Conservation (phyloP, 1,140 invertebrate genomes). For the Drosophila yakuba region DNA sequence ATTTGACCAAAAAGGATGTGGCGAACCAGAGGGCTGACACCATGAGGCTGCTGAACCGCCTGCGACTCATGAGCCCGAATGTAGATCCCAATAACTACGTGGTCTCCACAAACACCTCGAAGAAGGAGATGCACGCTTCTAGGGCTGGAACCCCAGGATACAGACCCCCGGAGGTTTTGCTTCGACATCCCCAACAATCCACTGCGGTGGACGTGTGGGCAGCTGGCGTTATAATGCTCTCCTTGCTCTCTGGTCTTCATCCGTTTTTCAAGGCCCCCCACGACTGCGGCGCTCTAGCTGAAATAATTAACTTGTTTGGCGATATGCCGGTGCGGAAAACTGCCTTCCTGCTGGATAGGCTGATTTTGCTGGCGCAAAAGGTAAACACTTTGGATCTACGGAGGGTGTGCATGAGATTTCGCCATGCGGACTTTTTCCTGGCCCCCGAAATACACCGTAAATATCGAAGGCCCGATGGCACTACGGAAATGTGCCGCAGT, state of each 20-base stretch:
- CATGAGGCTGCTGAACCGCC: conserved; percentile 49
- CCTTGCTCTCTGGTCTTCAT: conserved; percentile 91
- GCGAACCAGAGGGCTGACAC: conserved; percentile 59
- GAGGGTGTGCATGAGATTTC: conserved; percentile 85
- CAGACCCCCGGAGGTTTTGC: conserved; percentile 94
- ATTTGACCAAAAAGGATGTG: conserved; percentile 48
- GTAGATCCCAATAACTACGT: conserved; percentile 77
- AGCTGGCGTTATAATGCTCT: conserved; percentile 93
- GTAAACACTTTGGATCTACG: conserved; percentile 86
- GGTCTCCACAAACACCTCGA: conserved; percentile 40
- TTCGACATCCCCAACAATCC: conserved; percentile 91
- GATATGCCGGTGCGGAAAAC: conserved; percentile 89
- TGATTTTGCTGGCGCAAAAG: conserved; percentile 86
- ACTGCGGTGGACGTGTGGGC: conserved; percentile 96
- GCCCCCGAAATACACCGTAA: conserved; percentile 57
- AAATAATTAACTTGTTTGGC: conserved; percentile 93
- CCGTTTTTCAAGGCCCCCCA: conserved; percentile 94
- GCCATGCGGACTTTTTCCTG: conserved; percentile 67
- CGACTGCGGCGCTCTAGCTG: conserved; percentile 92
- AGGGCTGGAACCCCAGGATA: conserved; percentile 95
- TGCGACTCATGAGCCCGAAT: conserved; percentile 43
- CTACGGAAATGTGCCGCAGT: conserved; percentile 67
- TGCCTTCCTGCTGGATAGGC: conserved; percentile 88
- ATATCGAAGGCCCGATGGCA: conserved; percentile 62
- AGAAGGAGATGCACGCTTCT: conserved; percentile 88